Evolutionary conservation across 2,797 vertebrate genomes (phyloP).

Genomic region (Zalophus californianus): DNA sequence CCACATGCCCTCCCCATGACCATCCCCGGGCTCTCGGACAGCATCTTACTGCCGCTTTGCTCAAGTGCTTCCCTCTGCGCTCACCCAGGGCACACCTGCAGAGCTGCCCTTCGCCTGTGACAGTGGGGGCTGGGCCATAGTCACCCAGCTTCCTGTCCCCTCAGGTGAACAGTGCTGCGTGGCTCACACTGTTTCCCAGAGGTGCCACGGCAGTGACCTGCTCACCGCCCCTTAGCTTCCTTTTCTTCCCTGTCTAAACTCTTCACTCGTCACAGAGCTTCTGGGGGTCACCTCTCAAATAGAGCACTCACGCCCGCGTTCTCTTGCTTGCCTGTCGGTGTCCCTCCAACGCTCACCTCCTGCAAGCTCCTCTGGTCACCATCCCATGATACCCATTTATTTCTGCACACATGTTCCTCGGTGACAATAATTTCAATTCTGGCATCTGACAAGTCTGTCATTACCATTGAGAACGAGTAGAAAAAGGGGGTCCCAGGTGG

Average conservation of each 20-base stretch:
- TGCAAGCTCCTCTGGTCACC: not conserved
- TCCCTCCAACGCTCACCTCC: too few species aligned
- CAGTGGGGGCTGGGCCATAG: not conserved
- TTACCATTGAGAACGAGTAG: not conserved
- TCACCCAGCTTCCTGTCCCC: not conserved
- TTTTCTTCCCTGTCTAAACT: not conserved
- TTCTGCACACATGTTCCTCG: not conserved
- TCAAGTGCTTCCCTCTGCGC: not conserved
- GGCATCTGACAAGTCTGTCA: accelerated
- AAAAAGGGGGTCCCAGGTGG: not conserved
- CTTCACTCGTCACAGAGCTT: accelerated
- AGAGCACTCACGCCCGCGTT: not conserved
- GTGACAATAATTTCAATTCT: not conserved
- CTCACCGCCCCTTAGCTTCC: not conserved
- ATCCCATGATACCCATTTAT: not conserved
- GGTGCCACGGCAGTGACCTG: not conserved
- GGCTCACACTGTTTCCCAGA: not conserved
- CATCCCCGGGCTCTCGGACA: accelerated
- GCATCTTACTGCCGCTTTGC: not conserved
- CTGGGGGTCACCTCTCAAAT: not conserved
- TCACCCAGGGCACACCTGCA: not conserved
- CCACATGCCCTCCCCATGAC: not conserved
- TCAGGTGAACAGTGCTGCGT: not conserved
- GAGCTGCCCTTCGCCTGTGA: not conserved
- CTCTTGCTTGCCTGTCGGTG: accelerated